Conservation (phyloP, 2,797 vertebrate genomes). For the Liasis olivaceus region DNA sequence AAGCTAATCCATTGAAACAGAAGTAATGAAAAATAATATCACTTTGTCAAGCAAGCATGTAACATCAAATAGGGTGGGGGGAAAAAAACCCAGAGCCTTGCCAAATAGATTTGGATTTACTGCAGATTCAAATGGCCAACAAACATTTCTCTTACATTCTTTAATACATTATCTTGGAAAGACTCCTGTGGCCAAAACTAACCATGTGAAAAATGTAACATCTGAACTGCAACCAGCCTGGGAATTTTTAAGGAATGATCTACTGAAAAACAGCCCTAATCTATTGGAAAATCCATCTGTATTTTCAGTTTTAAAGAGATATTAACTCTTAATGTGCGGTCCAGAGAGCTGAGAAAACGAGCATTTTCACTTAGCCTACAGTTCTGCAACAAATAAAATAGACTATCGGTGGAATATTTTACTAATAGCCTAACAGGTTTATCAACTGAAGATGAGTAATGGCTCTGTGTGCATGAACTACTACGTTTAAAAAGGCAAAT, state of each 20-base stretch:
- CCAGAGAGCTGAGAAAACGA: not conserved
- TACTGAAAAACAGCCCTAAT: not conserved
- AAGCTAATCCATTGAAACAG: conserved; percentile 1
- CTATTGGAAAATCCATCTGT: not conserved
- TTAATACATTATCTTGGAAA: not conserved
- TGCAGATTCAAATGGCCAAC: not conserved
- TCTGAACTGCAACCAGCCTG: not conserved
- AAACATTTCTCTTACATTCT: not conserved
- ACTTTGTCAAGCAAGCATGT: not conserved
- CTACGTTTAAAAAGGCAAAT: not conserved
- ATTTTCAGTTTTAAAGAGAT: not conserved
- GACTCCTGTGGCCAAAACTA: not conserved
- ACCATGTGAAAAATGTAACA: not conserved
- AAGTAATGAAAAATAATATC: conserved; percentile 1
- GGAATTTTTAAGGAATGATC: not conserved
- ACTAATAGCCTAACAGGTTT: not conserved
- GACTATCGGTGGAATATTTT: not conserved
- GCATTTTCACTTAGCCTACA: not conserved
- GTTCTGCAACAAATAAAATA: not conserved
- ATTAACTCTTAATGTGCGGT: not conserved
- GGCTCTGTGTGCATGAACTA: not conserved
- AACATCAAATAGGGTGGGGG: not conserved
- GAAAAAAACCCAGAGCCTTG: not conserved
- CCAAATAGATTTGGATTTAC: not conserved
- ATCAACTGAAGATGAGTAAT: not conserved